phyloP scores from a whole-genome alignment of 2,113 vertebrate species.

The Catharus fuscescens region DNA sequence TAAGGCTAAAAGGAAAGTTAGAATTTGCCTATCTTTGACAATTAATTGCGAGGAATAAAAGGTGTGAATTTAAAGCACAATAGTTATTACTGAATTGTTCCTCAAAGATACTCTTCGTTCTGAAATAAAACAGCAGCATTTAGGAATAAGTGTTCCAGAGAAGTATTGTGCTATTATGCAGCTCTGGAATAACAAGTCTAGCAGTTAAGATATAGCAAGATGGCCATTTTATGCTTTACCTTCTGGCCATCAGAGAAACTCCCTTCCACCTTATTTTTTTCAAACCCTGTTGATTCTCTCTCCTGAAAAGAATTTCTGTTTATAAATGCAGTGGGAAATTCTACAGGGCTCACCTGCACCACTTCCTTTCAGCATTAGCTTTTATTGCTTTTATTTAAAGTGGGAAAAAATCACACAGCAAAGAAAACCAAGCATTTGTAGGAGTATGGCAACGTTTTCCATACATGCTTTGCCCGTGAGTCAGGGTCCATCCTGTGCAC shows the following conservation, averaged over 20 bases:
- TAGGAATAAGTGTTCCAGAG: not conserved
- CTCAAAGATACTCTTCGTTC: not conserved
- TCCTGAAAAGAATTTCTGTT: not conserved
- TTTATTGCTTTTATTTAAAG: slow-evolving; percentile 24
- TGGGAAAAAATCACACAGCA: not conserved
- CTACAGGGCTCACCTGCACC: not conserved
- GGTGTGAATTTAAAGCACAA: not conserved
- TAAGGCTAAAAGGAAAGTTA: not conserved
- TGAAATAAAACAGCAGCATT: not conserved
- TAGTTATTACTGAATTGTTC: not conserved
- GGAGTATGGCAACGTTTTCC: not conserved
- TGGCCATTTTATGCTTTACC: not conserved
- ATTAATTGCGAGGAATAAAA: not conserved
- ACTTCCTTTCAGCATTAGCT: slow-evolving; percentile 10
- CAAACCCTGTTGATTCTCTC: not conserved
- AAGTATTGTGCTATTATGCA: not conserved
- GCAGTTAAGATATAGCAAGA: not conserved
- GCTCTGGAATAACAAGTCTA: not conserved
- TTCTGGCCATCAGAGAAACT: not conserved
- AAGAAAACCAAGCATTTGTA: not conserved
- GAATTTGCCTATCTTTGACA: not conserved
- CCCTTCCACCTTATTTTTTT: not conserved
- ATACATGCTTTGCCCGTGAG: slow-evolving; percentile 20
- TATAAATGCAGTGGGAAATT: not conserved
- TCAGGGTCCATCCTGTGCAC: slow-evolving; percentile 41